phyloP scores from a whole-genome alignment of 2,113 vertebrate species.

The Parus major region DNA sequence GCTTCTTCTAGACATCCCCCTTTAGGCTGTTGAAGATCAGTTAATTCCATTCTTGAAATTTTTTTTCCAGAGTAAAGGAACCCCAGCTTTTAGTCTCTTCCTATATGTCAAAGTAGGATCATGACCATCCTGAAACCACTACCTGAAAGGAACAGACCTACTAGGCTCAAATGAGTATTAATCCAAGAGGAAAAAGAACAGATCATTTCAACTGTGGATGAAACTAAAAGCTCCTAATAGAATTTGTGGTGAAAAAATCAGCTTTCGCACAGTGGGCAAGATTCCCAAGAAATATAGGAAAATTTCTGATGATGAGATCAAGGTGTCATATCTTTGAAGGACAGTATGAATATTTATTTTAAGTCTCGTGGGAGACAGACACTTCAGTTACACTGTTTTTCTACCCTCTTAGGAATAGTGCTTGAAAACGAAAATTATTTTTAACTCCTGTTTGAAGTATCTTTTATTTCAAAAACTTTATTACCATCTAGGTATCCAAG shows the following conservation, averaged over 20 bases:
- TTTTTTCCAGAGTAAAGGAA: neutral
- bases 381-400: neutral
- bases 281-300: neutral
- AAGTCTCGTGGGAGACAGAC: neutral
- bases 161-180: neutral
- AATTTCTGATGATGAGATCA: neutral
- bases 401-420: neutral
- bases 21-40: neutral
- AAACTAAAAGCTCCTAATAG: neutral
- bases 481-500: neutral
- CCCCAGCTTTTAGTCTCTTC: neutral
- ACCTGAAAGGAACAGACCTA: neutral
- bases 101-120: neutral
- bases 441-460: neutral
- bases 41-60: neutral
- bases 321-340: neutral
- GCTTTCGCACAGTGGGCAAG: neutral
- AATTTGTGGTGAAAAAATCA: neutral
- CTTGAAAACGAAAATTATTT: neutral
- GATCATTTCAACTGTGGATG: neutral
- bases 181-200: neutral
- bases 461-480: neutral
- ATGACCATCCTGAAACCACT: neutral
- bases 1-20: neutral
- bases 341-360: constrained; percentile 40